Percentiles rank a stretch among this genome's conserved stretches.
These are phyloP conservation scores for Zoanthus sansibaricus DNA, from an alignment of 92 coral and sea anemone genomes.

Conservation along the genomic window DNA sequence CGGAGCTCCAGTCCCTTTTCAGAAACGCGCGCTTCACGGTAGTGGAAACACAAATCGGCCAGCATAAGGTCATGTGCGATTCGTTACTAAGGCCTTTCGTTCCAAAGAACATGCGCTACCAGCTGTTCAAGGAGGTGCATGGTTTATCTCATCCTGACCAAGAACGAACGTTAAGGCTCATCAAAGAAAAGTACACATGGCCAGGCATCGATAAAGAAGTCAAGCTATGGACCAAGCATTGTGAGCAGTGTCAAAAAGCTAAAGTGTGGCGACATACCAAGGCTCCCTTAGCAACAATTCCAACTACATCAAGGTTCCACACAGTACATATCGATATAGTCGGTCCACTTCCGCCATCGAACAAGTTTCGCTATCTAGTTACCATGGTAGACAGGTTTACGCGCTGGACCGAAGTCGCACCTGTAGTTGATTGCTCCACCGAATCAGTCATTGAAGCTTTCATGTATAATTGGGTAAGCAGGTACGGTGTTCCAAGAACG, in stretches of 20 bases:
- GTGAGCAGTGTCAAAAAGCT: constrained; percentile 3
- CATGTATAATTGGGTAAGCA: not conserved
- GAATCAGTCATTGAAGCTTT: not conserved
- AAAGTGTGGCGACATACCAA: constrained; percentile 1
- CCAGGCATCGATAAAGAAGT: too few species aligned
- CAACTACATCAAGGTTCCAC: not conserved
- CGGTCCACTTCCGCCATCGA: constrained; percentile 1
- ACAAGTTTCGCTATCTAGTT: constrained; percentile 53
- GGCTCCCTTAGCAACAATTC: constrained; percentile 8
- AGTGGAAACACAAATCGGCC: too few species aligned
- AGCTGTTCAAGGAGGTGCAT: too few species aligned
- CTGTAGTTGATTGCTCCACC: not conserved
- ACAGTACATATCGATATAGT: not conserved
- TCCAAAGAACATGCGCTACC: too few species aligned
- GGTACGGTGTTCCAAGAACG: not conserved
- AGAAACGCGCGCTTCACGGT: too few species aligned
- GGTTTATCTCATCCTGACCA: too few species aligned
- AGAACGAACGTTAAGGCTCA: too few species aligned
- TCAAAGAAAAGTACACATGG: too few species aligned
- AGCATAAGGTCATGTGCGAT: too few species aligned
- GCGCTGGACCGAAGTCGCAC: not conserved
- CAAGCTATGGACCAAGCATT: not conserved
- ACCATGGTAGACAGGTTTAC: constrained; percentile 36
- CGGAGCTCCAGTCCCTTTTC: too few species aligned
- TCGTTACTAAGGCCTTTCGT: too few species aligned